Conservation (phyloP, 2,888 invertebrate species). For the Drosophila lacicola region DNA sequence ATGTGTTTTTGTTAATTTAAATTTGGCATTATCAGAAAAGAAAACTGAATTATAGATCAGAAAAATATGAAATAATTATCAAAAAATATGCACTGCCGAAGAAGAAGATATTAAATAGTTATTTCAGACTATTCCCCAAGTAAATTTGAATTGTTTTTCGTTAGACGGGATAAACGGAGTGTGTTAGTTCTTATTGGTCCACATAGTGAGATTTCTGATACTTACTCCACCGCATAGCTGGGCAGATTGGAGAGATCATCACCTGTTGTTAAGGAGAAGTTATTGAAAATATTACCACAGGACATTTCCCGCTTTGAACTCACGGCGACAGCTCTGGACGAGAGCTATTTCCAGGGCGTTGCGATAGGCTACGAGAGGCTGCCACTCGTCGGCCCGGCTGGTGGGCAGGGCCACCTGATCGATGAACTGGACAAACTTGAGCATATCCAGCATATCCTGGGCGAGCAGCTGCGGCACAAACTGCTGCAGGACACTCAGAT, state of each 20-base stretch:
- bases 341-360: constrained; percentile 17
- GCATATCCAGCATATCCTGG: constrained; percentile 49
- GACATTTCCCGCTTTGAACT: background rate
- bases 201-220: no score
- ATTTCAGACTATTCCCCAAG: no score
- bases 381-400: constrained; percentile 15
- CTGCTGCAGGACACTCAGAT: constrained; percentile 36
- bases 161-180: no score
- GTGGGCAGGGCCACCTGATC: constrained; percentile 24
- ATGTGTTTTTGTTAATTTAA: no score
- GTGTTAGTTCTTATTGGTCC: background rate
- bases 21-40: no score
- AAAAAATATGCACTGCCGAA: no score
- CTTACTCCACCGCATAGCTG: background rate
- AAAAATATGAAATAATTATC: no score
- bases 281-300: background rate
- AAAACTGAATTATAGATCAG: no score
- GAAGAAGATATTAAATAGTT: no score
- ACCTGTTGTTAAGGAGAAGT: constrained; percentile 5
- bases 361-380: constrained; percentile 45
- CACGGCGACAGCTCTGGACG: constrained; percentile 27
- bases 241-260: background rate
- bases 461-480: constrained; percentile 57
- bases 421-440: constrained; percentile 11
- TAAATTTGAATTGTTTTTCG: no score